phyloP scores from a whole-genome alignment of 2,888 invertebrate genomes.

The Ophion costatus region DNA sequence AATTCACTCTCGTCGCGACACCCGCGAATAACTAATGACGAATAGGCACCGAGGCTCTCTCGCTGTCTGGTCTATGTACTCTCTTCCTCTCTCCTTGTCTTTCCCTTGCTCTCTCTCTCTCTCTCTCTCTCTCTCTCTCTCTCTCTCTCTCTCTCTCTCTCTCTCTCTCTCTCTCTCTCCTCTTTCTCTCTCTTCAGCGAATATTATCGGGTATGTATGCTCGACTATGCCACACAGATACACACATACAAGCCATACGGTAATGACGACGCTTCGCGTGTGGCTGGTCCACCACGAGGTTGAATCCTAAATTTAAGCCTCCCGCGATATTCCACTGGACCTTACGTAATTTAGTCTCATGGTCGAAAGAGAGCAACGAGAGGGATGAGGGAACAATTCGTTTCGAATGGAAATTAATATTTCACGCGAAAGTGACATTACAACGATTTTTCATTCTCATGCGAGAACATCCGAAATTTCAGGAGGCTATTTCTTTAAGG shows the following conservation, averaged over 20 bases:
- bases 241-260: neutral
- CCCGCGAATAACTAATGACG: slow-evolving; percentile 69
- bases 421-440: neutral
- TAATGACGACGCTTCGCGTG: slow-evolving; percentile 37
- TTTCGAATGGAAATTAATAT: too few species aligned
- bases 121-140: slow-evolving; percentile 7
- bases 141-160: too few species aligned
- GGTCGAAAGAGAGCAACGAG: neutral
- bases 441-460: neutral
- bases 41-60: slow-evolving; percentile 57
- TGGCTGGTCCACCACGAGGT: slow-evolving; percentile 63
- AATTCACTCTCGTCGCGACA: slow-evolving; percentile 63
- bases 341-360: slow-evolving; percentile 75
- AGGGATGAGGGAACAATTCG: too few species aligned
- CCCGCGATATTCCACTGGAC: slow-evolving; percentile 76
- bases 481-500: neutral
- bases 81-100: slow-evolving; percentile 11
- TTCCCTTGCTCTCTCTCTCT: slow-evolving; percentile 4
- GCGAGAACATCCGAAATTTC: neutral
- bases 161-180: too few species aligned
- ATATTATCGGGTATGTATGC: slow-evolving; percentile 24
- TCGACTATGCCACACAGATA: slow-evolving; percentile 6
- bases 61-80: slow-evolving; percentile 53
- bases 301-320: slow-evolving; percentile 76
- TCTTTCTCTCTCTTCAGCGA: slow-evolving; percentile 6